Percentiles rank a stretch among this genome's conserved stretches.
phyloP scores from a whole-genome alignment of 2,113 vertebrate genomes.

The Trichomycterus rosablanca region DNA sequence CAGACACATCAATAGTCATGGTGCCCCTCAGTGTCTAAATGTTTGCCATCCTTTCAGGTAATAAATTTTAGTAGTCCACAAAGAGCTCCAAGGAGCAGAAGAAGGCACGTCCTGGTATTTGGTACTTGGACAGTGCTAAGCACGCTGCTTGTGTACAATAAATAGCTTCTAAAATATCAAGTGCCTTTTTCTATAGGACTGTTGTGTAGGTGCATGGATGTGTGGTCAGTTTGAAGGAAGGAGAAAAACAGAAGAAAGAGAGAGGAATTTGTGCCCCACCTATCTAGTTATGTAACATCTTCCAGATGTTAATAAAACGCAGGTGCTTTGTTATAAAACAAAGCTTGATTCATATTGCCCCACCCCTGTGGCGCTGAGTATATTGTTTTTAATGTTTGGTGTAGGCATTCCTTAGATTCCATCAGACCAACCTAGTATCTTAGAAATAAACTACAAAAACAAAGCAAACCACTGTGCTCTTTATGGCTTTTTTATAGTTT shows the following conservation, averaged over 20 bases:
- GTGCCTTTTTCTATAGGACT: neutral
- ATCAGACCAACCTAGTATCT: slow-evolving; percentile 6
- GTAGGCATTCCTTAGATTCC: slow-evolving; percentile 50
- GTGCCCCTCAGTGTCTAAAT: slow-evolving; percentile 24
- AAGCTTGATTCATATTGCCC: slow-evolving; percentile 3
- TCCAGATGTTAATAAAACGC: slow-evolving; percentile 48
- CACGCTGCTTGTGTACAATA: neutral
- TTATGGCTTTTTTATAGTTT: too few species aligned
- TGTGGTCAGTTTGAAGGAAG: too few species aligned
- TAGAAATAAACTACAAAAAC: slow-evolving; percentile 28
- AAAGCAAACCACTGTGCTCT: too few species aligned
- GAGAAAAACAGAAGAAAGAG: too few species aligned
- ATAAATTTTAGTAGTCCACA: slow-evolving; percentile 59
- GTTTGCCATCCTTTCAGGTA: slow-evolving; percentile 15
- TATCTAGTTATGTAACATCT: slow-evolving; percentile 20
- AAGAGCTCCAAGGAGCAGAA: slow-evolving; percentile 54
- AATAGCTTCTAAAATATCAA: too few species aligned
- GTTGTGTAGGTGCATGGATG: neutral
- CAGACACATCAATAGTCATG: slow-evolving; percentile 46
- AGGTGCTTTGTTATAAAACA: slow-evolving; percentile 39
- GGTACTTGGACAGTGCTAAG: neutral
- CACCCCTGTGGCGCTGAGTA: slow-evolving; percentile 24
- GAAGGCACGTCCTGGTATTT: slow-evolving; percentile 47
- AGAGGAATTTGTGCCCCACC: neutral
- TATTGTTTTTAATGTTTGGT: slow-evolving; percentile 49